Evolutionary conservation across 2,797 vertebrate species (phyloP), one percentile per base, ranked within the genome.

Genomic region (Paedocypris micromegethes): DNA sequence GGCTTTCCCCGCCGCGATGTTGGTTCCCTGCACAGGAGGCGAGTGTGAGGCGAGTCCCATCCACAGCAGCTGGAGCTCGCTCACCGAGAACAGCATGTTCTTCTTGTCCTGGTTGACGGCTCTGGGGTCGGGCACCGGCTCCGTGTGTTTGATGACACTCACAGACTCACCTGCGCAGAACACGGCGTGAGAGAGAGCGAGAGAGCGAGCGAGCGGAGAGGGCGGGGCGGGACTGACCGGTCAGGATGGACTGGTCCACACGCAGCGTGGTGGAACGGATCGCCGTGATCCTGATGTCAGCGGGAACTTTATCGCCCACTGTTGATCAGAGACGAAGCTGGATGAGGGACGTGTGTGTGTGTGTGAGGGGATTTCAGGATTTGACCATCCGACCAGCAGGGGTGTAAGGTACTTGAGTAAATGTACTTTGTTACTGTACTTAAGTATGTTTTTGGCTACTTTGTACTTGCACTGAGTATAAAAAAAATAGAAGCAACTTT

Each of bases 101-200:
- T 97, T 97, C 90, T 97, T 97, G 90, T 97, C 95, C 90, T 97
- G 95, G 88, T 97, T 97, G 84, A 97, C 95, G 41, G 95, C 93
- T 69, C 95, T 92, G 74, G 66, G 84, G 88, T 97, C 95, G 1
- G 93, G 94, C 6, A 97, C 88, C 1, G 90, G 38, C 0, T 97
- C 95, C 2, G 89, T 97, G 87, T 97, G 95, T 73, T 97, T 97
- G 89, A 97, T 96, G 81, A 97, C 94, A 79, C 94, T 97, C 46
- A 97, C 93, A 1, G 95, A 97, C 85, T 97, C 95, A 61, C 95
- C 95, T 94, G 81, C 46, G 66, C 42, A 73, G 58, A 67, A 23
- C 23, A 23, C 23, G 23, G 23, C 23, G 23, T 23, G 23, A 23
- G 23, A 23, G 23, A 23, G 23, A 23, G 23, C 23, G 23, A 23